Evolutionary conservation across 2,797 vertebrate genomes (phyloP), one percentile per base, ranked within the genome.

Genomic region (Triplophysa bombifrons): DNA sequence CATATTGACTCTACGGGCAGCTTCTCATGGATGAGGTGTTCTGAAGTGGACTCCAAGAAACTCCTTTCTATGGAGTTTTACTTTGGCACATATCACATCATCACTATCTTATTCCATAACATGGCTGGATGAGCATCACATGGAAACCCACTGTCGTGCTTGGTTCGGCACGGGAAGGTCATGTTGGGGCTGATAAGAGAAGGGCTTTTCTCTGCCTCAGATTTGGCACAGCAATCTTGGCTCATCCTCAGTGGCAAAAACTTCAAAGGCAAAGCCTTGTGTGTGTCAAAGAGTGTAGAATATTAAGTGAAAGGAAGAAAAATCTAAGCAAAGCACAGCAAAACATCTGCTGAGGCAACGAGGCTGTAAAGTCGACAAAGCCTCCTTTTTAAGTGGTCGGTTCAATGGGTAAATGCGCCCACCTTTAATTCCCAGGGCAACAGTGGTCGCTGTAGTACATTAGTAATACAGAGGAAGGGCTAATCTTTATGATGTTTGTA

Each of bases 121-220:
- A 78, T 55, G 76, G 76, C 68, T 72, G 76, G 30, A 78, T 78
- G 76, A 72, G 25, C 60, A 65, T 72, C 68, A 65, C 67, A 65
- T 64, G 76, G 68, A 64, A 78, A 65, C 58, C 46, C 69, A 78
- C 58, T 64, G 76, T 64, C 72, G 76, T 78, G 76, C 60, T 65
- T 72, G 48, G 16, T 72, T 78, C 48, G 71, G 68, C 68, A 72
- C 53, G 60, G 48, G 76, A 56, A 72, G 76, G 76, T 72, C 68
- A 64, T 72, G 60, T 65, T 55, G 11, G 10, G 20, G 30, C 58
- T 78, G 76, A 78, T 71, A 78, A 72, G 76, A 71, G 17, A 41
- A n/a, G 76, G 68, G 46, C 17, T 65, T 78, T 78, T 72, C 76
- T 71, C 60, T 71, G 76, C 68, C 60, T 78, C 68, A 71, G 60